These are phyloP conservation scores for Prietella phreatophila DNA, from an alignment of 2,113 vertebrate species.

Conservation along the genomic window DNA sequence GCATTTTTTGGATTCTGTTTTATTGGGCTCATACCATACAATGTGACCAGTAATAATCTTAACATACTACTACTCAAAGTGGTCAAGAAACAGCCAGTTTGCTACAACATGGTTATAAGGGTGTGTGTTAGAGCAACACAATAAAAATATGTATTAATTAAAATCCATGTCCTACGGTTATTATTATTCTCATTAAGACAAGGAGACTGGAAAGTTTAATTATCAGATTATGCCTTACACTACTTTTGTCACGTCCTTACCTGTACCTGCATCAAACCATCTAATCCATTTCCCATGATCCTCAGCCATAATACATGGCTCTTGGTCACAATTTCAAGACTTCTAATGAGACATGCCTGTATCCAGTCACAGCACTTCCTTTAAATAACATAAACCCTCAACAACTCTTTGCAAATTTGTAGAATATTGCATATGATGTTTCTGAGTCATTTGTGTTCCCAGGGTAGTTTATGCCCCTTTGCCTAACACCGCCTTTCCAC, in stretches of 20 bases:
- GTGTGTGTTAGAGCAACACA: background rate
- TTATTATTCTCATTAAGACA: background rate
- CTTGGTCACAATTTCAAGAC: background rate
- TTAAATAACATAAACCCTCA: background rate
- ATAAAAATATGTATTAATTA: background rate
- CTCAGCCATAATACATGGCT: background rate
- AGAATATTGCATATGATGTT: background rate
- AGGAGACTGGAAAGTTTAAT: background rate
- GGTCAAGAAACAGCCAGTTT: background rate
- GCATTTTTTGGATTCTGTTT: background rate
- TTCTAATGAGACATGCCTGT: too few relatives aligned
- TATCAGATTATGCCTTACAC: background rate
- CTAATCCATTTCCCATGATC: background rate
- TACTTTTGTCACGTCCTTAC: background rate
- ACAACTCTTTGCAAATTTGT: background rate
- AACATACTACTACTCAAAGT: background rate
- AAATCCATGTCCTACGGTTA: background rate
- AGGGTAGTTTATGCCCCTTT: background rate
- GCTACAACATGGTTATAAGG: background rate
- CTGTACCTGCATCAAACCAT: background rate
- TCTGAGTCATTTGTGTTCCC: background rate
- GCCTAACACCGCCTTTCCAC: too few relatives aligned
- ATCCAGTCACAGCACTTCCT: background rate
- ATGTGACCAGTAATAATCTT: background rate
- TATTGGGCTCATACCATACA: background rate